phyloP scores from a whole-genome alignment of 2,113 vertebrate genomes.

The Tor tambroides region DNA sequence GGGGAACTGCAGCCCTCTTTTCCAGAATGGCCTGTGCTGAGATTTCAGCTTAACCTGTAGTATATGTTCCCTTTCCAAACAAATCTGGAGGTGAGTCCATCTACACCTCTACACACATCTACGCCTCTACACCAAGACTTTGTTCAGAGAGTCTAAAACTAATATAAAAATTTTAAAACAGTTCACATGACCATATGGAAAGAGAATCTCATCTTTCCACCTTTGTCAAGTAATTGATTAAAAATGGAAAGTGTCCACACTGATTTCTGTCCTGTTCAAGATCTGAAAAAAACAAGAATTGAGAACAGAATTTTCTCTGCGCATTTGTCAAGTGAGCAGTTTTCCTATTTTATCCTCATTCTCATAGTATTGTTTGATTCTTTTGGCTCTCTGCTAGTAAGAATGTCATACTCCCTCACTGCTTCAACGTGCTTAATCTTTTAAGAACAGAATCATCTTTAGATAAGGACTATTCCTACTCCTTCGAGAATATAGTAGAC shows the following conservation, averaged over 20 bases:
- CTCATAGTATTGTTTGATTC: background rate
- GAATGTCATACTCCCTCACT: background rate
- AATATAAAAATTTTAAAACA: background rate
- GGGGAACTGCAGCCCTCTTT: background rate
- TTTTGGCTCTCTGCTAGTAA: background rate
- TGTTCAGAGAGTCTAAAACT: background rate
- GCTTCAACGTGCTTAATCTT: background rate
- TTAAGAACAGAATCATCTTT: constrained; percentile 19
- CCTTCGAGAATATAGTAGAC: background rate
- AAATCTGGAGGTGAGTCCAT: background rate
- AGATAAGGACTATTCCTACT: constrained; percentile 4
- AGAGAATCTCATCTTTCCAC: background rate
- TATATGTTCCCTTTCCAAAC: background rate
- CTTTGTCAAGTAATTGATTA: background rate
- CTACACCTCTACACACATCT: background rate
- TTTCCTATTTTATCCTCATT: background rate
- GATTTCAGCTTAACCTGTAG: background rate
- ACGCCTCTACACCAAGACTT: background rate
- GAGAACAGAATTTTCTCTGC: background rate
- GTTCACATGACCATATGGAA: background rate
- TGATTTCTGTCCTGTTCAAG: background rate
- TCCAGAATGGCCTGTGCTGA: background rate
- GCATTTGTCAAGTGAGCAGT: background rate
- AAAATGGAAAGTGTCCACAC: background rate
- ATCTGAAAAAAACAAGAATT: background rate